phyloP scores from a whole-genome alignment of 1,140 invertebrate genomes.

The Tetramorium alpestre region DNA sequence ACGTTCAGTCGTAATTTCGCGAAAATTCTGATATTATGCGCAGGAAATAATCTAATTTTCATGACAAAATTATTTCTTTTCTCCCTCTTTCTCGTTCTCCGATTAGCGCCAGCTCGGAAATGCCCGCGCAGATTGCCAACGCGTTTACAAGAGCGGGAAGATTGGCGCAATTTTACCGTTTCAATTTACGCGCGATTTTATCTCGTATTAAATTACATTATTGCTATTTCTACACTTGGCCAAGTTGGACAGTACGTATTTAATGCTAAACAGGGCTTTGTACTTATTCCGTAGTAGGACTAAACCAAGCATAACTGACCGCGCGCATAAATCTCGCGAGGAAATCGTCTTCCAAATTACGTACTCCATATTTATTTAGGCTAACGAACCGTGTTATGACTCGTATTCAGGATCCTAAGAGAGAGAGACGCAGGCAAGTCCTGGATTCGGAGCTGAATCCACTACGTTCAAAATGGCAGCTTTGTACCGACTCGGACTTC shows the following conservation, averaged over 20 bases:
- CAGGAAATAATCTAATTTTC: slow-evolving; percentile 39
- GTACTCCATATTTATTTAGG: slow-evolving; percentile 53
- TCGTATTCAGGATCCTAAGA: slow-evolving; percentile 26
- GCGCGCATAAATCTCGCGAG: slow-evolving; percentile 31
- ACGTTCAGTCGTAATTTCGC: neutral
- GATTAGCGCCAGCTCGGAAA: neutral
- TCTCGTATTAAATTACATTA: slow-evolving; percentile 25
- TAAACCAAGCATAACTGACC: slow-evolving; percentile 29
- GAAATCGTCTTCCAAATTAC: slow-evolving; percentile 53
- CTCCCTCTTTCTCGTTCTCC: neutral
- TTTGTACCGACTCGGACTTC: slow-evolving; percentile 19
- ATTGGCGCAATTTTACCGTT: slow-evolving; percentile 46
- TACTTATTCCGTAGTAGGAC: neutral
- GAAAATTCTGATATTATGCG: slow-evolving; percentile 49
- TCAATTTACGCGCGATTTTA: slow-evolving; percentile 35
- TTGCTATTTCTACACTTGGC: neutral
- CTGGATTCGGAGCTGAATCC: neutral
- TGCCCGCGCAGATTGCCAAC: neutral
- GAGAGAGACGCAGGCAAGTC: neutral
- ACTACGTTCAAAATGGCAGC: neutral
- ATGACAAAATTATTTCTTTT: slow-evolving; percentile 35
- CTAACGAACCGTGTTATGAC: slow-evolving; percentile 53
- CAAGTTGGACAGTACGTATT: neutral
- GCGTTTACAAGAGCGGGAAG: slow-evolving; percentile 1
- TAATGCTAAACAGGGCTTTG: neutral